Base-by-base conservation (phyloP, 2,888 invertebrate species). In the Drosophila peninsularis region DNA sequence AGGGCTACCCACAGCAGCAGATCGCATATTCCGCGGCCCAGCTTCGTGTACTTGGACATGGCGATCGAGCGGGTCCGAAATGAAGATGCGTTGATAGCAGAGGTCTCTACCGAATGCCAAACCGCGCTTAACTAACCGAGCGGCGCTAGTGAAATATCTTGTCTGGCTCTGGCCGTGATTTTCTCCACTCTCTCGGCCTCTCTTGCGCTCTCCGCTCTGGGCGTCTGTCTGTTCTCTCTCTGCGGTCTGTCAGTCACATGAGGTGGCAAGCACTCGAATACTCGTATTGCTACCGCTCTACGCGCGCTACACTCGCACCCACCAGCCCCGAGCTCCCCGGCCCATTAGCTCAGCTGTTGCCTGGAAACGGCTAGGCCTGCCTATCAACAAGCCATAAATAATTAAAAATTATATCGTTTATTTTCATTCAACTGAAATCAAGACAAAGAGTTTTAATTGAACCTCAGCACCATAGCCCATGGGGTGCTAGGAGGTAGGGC, bases 1-100 rank as follows among this genome's bases (percentile, higher is more conserved):
- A 91, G 65, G 0, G 87, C 78, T 19, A 60, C 82, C 67, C 90
- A 91, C 53, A 91, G 79, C 72, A 90, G 50, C 41, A 91, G 65
- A 75, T 91, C 91, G 60, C 91, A 89, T 27, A 83, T 66, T 53
- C 82, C 84, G 69, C 91, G 91, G 11, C 79, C 80, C 66, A 87
- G 55, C 72, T 83, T 76, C 47, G 75, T 74, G 45, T 84, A 83
- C 62, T 86, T 88, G 63, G 90, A 84, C 88, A 88, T 88, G 60
- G 17, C 57, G 56, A 44, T 47, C 30, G 19, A 32, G 19, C 54
- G 47, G 37, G 39, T 41, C 52, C 45, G 34, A 55, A 13, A 4
- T 13, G 36, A 45, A 45, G 56, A 36, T 27, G 14, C 47, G 57
- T 32, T 21, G 21, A 39, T 17, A 45, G 14, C 24, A 27, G 54